A percentile compares a stretch with the other conserved stretches of the same genome.
phyloP scores from a whole-genome alignment of 2,888 invertebrate genomes.

The Synanthedon myopaeformis region DNA sequence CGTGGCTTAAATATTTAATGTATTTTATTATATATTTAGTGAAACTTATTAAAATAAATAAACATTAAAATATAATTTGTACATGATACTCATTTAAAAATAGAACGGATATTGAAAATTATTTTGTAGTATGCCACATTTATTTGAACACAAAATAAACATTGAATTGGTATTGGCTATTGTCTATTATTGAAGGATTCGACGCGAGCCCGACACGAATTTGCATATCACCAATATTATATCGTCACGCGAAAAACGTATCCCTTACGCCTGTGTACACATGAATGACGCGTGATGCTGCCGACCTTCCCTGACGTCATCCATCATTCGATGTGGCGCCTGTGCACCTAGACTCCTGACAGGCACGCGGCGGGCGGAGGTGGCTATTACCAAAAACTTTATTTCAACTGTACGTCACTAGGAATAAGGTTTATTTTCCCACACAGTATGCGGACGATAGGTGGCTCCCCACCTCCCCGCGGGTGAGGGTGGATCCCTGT shows the following conservation, averaged over 20 bases:
- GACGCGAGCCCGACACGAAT: conserved; percentile 49
- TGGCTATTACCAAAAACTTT: conserved; percentile 13
- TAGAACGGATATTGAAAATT: conserved; percentile 1
- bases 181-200: conserved; percentile 18
- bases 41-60: no score
- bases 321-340: conserved; percentile 70
- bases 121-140: neutral
- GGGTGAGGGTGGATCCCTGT: conserved; percentile 67
- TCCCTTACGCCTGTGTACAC: conserved; percentile 71
- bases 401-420: conserved; percentile 15
- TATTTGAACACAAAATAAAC: conserved; percentile 4
- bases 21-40: no score
- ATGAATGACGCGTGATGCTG: conserved; percentile 71
- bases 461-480: conserved; percentile 62
- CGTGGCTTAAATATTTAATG: no score
- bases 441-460: conserved; percentile 19
- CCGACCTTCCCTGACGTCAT: conserved; percentile 69
- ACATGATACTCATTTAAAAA: no score
- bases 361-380: conserved; percentile 39
- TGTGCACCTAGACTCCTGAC: conserved; percentile 64
- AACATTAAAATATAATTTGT: no score
- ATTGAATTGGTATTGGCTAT: conserved; percentile 6
- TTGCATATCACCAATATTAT: conserved; percentile 71
- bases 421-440: conserved; percentile 16
- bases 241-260: conserved; percentile 70